These are phyloP conservation scores for Poecilus cupreus DNA, from an alignment of 2,888 invertebrate species.

Conservation along the genomic window DNA sequence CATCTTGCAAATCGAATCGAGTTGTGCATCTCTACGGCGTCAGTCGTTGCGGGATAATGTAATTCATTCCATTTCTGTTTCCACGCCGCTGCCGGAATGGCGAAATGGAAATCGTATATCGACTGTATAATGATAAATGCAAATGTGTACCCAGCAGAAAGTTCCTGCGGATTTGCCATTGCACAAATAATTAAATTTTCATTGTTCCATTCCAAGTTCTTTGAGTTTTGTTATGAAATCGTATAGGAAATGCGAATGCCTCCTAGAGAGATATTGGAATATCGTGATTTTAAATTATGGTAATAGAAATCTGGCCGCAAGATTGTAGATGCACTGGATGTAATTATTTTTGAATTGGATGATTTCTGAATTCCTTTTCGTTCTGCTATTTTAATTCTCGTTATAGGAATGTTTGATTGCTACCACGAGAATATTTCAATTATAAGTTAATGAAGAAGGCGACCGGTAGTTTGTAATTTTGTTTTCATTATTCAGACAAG, in stretches of 20 bases:
- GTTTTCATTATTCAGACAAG: no score
- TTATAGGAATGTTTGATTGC: no score
- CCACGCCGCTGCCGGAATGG: background rate
- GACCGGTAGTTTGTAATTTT: no score
- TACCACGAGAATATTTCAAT: no score
- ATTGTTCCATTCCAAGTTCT: slow-evolving; percentile 8
- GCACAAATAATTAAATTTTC: slow-evolving; percentile 51
- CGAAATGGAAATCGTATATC: slow-evolving; percentile 48
- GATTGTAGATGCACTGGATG: background rate
- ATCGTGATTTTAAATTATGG: slow-evolving; percentile 20
- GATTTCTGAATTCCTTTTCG: background rate
- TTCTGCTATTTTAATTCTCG: background rate
- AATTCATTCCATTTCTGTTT: slow-evolving; percentile 22
- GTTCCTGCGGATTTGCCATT: slow-evolving; percentile 10
- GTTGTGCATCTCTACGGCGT: background rate
- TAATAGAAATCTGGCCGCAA: background rate
- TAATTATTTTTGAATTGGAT: background rate
- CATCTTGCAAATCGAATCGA: slow-evolving; percentile 2
- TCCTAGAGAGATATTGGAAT: background rate
- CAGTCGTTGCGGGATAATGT: background rate
- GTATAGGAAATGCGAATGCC: background rate
- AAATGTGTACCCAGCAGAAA: slow-evolving; percentile 19
- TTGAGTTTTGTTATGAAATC: background rate
- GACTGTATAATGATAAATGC: slow-evolving; percentile 51
- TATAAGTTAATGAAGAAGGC: no score